A percentile compares a stretch with the other conserved stretches of the same genome.
These are phyloP conservation scores for Rugalucina vietnamica DNA, from an alignment of 2,888 invertebrate genomes.

Conservation along the genomic window DNA sequence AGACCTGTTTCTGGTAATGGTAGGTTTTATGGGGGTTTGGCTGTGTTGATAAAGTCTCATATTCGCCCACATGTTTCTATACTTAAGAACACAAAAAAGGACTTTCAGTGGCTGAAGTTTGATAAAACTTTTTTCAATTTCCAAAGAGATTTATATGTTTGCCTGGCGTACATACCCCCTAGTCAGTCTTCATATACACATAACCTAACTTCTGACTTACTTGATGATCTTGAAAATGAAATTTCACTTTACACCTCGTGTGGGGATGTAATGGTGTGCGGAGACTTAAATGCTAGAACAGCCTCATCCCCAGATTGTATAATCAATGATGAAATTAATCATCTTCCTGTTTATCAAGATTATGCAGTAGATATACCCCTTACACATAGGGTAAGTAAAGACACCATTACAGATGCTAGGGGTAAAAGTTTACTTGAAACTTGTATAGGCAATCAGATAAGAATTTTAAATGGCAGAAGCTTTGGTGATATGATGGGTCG, in stretches of 20 bases:
- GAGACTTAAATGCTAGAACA: not conserved
- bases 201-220: slow-evolving; percentile 11
- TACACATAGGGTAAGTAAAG: not conserved
- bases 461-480: slow-evolving; percentile 33
- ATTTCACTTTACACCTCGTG: not conserved
- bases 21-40: slow-evolving; percentile 27
- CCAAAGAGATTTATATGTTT: slow-evolving; percentile 22
- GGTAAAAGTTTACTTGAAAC: slow-evolving; percentile 29
- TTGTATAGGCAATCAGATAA: slow-evolving; percentile 23
- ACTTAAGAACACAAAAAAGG: not conserved
- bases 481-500: slow-evolving; percentile 29
- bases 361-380: not conserved
- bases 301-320: slow-evolving; percentile 19
- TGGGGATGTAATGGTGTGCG: not conserved
- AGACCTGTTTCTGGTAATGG: slow-evolving; percentile 16
- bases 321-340: not conserved
- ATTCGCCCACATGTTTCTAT: slow-evolving; percentile 28
- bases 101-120: slow-evolving; percentile 32
- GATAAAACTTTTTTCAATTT: slow-evolving; percentile 22
- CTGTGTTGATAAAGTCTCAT: slow-evolving; percentile 12
- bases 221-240: slow-evolving; percentile 30
- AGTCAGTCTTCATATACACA: slow-evolving; percentile 6
- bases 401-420: slow-evolving; percentile 5
- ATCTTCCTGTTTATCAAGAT: not conserved
- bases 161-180: slow-evolving; percentile 27